A percentile compares a stretch with the other conserved stretches of the same genome.
These are phyloP conservation scores for Acrobasis repandana DNA, from an alignment of 2,888 invertebrate species.

Conservation along the genomic window DNA sequence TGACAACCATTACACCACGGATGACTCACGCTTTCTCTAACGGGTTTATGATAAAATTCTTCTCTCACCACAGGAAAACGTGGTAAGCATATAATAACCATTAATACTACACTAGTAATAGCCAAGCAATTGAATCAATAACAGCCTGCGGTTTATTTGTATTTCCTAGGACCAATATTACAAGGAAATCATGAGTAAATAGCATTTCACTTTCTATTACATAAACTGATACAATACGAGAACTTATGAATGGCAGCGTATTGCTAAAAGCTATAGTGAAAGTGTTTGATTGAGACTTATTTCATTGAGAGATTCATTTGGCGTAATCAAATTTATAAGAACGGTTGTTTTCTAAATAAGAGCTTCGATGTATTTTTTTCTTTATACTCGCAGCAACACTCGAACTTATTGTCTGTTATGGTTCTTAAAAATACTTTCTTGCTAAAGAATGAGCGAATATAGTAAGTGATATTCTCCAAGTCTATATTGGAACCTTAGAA, in stretches of 20 bases:
- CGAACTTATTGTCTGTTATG: no score
- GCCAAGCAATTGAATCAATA: not conserved
- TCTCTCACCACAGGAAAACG: not conserved
- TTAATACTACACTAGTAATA: not conserved
- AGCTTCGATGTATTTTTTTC: no score
- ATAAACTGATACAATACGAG: slow-evolving; percentile 2
- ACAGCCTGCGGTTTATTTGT: not conserved
- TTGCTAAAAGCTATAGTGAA: not conserved
- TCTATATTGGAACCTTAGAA: no score
- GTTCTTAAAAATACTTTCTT: no score
- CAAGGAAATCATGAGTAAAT: not conserved
- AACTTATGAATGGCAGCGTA: not conserved
- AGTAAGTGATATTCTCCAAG: no score
- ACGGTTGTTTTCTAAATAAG: no score
- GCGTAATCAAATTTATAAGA: not conserved
- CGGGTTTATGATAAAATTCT: no score
- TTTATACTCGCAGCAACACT: no score
- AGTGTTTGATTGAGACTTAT: not conserved
- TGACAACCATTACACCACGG: no score
- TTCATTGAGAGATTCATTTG: not conserved
- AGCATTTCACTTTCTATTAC: slow-evolving; percentile 2
- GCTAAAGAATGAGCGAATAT: no score
- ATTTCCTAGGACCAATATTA: not conserved
- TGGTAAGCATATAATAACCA: not conserved
- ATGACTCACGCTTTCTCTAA: no score